Percentiles rank a stretch among this genome's conserved stretches.
These are phyloP conservation scores for Ptychobarbus kaznakovi DNA, from an alignment of 2,797 vertebrate species.

Conservation along the genomic window DNA sequence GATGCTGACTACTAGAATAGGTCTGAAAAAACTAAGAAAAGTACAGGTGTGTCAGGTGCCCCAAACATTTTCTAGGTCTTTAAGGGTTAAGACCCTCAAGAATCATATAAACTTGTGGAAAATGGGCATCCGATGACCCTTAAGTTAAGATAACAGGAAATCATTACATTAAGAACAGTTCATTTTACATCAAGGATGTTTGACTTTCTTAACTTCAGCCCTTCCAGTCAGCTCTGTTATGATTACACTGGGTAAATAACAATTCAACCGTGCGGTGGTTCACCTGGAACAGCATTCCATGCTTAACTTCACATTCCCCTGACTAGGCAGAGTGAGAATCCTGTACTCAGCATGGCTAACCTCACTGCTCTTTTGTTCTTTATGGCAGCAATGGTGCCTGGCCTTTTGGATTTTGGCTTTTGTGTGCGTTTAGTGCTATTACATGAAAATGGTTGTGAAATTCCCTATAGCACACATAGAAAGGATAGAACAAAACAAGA, in stretches of 20 bases:
- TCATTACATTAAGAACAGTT: not conserved
- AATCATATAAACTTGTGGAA: too few species aligned
- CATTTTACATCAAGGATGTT: not conserved
- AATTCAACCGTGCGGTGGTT: slow-evolving; percentile 9
- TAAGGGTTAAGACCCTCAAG: not conserved
- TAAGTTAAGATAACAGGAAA: not conserved
- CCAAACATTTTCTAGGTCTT: too few species aligned
- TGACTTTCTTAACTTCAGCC: slow-evolving; percentile 12
- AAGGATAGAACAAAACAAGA: not conserved
- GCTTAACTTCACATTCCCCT: slow-evolving; percentile 48
- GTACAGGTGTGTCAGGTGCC: too few species aligned
- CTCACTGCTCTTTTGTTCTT: slow-evolving; percentile 53
- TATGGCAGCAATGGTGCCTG: slow-evolving; percentile 23
- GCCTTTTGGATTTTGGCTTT: slow-evolving; percentile 20
- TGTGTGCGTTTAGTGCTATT: slow-evolving; percentile 40
- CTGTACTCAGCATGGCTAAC: slow-evolving; percentile 55
- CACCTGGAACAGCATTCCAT: slow-evolving; percentile 31
- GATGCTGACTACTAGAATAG: too few species aligned
- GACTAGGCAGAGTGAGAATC: slow-evolving; percentile 50
- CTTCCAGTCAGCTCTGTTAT: not conserved
- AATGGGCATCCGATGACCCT: not conserved
- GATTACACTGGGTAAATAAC: slow-evolving; percentile 2
- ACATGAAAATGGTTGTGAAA: slow-evolving; percentile 5
- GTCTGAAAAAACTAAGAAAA: too few species aligned
- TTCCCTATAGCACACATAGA: not conserved